A percentile compares a stretch with the other conserved stretches of the same genome.
phyloP scores from a whole-genome alignment of 2,113 vertebrate genomes.

The Myiozetetes cayanensis region DNA sequence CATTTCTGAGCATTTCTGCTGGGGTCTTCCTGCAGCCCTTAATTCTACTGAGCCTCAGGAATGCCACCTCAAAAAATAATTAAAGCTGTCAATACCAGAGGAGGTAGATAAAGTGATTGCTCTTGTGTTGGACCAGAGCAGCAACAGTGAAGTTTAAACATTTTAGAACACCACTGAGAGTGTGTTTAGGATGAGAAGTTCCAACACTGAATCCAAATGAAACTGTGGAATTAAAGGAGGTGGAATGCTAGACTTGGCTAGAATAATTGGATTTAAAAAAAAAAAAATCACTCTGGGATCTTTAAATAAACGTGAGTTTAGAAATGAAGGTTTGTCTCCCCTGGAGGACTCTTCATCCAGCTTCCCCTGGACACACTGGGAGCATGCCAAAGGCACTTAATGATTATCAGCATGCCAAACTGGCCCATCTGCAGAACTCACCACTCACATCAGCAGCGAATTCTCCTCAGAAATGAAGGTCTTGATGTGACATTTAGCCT shows the following conservation, averaged over 20 bases:
- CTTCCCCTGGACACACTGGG: accelerated
- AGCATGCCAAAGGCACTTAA: neutral
- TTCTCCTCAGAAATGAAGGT: neutral
- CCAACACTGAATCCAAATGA: neutral
- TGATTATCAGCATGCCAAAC: neutral
- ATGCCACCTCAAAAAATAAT: neutral
- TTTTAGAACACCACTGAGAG: neutral
- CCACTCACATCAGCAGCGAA: neutral
- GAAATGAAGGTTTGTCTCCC: neutral
- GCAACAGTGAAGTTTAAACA: neutral
- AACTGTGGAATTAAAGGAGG: neutral
- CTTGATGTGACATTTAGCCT: neutral
- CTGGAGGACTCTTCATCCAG: neutral
- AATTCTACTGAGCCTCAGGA: neutral
- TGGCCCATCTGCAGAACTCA: neutral
- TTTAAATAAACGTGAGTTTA: neutral
- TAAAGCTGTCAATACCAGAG: neutral
- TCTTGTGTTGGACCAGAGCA: neutral
- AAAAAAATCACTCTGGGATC: neutral
- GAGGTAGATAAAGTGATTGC: neutral
- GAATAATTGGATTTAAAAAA: neutral
- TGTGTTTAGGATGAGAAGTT: neutral
- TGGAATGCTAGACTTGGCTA: neutral
- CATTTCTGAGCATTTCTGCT: neutral
- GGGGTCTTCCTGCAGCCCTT: neutral